These are phyloP conservation scores for Equus quagga DNA, from an alignment of 2,113 vertebrate species.

Conservation along the genomic window DNA sequence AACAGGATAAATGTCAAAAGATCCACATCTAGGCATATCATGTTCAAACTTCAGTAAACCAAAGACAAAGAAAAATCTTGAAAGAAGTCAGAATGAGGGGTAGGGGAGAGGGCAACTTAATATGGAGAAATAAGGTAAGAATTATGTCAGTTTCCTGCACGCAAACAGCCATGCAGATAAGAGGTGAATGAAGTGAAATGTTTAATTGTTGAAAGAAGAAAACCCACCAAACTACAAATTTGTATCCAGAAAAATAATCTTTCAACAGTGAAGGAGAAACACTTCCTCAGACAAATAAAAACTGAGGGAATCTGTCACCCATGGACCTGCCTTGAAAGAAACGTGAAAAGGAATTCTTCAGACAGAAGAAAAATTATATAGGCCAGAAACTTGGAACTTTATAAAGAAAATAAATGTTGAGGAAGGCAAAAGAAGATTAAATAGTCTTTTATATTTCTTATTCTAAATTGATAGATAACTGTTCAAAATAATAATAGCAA, in stretches of 20 bases:
- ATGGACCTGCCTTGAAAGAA: background rate
- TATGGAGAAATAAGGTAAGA: background rate
- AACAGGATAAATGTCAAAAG: background rate
- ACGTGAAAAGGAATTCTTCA: background rate
- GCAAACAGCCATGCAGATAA: too few relatives aligned
- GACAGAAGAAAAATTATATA: background rate
- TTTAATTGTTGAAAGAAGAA: background rate
- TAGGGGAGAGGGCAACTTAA: background rate
- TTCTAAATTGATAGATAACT: background rate
- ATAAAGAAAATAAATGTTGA: background rate
- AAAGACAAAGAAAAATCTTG: background rate
- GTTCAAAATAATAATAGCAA: background rate
- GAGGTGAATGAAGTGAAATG: background rate
- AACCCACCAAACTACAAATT: background rate
- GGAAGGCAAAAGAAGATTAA: background rate
- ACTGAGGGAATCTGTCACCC: background rate
- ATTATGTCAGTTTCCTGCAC: background rate
- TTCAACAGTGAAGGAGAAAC: background rate
- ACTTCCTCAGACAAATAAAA: background rate
- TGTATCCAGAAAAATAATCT: background rate
- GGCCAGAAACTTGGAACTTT: background rate
- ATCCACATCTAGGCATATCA: background rate
- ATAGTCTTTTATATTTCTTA: background rate
- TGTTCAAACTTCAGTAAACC: background rate
- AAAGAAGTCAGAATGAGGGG: background rate